A percentile compares a stretch with the other conserved stretches of the same genome.
These are phyloP conservation scores for Daboia siamensis DNA, from an alignment of 2,113 vertebrate genomes.

Conservation along the genomic window DNA sequence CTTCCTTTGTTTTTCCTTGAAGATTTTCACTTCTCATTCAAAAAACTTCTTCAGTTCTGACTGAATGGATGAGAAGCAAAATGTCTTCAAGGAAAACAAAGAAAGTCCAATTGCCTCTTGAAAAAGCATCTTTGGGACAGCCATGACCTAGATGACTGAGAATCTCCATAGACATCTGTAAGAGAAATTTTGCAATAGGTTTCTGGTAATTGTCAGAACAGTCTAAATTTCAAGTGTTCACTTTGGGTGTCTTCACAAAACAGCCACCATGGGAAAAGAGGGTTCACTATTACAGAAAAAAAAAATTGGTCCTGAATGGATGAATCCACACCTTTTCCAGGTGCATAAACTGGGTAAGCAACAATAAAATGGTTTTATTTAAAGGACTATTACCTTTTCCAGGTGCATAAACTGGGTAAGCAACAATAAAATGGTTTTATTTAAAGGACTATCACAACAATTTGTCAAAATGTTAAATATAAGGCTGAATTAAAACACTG, in stretches of 20 bases:
- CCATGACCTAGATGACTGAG: neutral
- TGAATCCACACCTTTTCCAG: neutral
- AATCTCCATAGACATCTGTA: neutral
- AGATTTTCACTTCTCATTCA: neutral
- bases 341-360: neutral
- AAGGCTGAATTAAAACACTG: neutral
- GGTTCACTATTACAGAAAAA: neutral
- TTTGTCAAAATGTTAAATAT: neutral
- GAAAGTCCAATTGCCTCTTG: neutral
- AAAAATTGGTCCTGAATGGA: neutral
- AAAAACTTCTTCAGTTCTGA: neutral
- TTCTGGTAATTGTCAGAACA: neutral
- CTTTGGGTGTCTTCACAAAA: neutral
- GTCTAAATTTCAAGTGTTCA: neutral
- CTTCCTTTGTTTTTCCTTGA: neutral
- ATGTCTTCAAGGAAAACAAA: neutral
- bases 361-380: neutral
- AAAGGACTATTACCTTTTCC: neutral
- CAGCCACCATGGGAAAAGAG: neutral
- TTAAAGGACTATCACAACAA: neutral
- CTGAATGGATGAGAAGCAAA: neutral
- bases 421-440: neutral
- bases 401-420: neutral
- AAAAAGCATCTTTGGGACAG: neutral
- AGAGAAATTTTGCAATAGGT: neutral